Conservation (phyloP, 2,888 invertebrate genomes). For the Venusia cambrica region DNA sequence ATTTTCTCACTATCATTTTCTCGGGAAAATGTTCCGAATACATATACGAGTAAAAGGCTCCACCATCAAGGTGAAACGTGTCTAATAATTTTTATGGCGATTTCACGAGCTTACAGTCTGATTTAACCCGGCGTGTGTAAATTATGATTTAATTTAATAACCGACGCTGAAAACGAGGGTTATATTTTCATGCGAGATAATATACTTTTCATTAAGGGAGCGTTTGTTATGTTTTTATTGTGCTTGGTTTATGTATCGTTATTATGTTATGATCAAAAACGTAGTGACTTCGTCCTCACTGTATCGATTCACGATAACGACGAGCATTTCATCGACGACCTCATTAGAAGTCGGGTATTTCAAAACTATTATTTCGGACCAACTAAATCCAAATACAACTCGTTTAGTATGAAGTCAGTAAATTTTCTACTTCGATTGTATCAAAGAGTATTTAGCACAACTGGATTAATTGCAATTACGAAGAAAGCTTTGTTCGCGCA, state of each 20-base stretch:
- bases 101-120: conserved; percentile 68
- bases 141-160: conserved; percentile 79
- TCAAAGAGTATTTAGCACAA: conserved; percentile 42
- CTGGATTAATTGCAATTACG: conserved; percentile 42
- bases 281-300: conserved; percentile 22
- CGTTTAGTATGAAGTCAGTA: no score
- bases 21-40: conserved; percentile 2
- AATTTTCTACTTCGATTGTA: no score
- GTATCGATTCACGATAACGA: conserved; percentile 15
- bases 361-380: no score
- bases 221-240: conserved; percentile 44
- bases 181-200: conserved; percentile 74
- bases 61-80: conserved; percentile 50
- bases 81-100: conserved; percentile 72
- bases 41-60: conserved; percentile 5
- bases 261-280: conserved; percentile 6
- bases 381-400: no score
- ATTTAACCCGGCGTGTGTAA: conserved; percentile 73
- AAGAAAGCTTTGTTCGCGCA: conserved; percentile 30
- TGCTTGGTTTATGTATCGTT: conserved; percentile 10
- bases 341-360: no score
- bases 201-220: conserved; percentile 75
- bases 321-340: no score
- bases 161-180: conserved; percentile 65
- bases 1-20: no score